These are phyloP conservation scores for Apodemus speciosus DNA, from an alignment of 2,113 vertebrate species.

Conservation along the genomic window DNA sequence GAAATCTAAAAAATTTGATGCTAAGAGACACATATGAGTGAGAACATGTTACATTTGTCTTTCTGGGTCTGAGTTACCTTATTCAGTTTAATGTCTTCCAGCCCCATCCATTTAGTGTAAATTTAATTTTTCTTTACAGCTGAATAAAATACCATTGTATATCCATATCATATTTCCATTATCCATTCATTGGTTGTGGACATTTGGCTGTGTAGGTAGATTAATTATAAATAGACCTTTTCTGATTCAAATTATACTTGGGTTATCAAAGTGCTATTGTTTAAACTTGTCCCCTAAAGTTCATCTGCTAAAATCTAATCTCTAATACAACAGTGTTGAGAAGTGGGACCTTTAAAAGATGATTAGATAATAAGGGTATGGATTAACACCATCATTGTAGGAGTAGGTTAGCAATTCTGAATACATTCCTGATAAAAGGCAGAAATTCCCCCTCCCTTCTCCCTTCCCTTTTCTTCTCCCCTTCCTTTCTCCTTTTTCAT, in stretches of 20 bases:
- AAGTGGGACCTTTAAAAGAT: not conserved
- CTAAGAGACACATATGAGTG: not conserved
- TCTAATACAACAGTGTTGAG: not conserved
- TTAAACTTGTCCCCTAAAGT: not conserved
- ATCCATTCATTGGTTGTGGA: not conserved
- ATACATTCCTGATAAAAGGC: not conserved
- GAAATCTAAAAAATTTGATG: not conserved
- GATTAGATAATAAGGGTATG: not conserved
- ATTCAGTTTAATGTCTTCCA: not conserved
- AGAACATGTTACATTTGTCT: not conserved
- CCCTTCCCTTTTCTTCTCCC: not conserved
- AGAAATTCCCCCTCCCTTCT: not conserved
- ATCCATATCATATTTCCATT: not conserved
- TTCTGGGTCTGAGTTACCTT: not conserved
- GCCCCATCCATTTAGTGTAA: not conserved
- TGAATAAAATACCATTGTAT: not conserved
- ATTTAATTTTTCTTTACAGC: not conserved
- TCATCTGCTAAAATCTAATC: not conserved
- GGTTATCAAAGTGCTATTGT: not conserved
- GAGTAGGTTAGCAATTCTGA: not conserved
- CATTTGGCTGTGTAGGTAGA: not conserved
- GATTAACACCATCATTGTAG: not conserved
- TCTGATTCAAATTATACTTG: not conserved
- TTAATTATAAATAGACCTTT: conserved; percentile 2
- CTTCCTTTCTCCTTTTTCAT: too few relatives aligned